Conservation (phyloP, 2,888 invertebrate genomes). For the Scaptomyza polygonia region DNA sequence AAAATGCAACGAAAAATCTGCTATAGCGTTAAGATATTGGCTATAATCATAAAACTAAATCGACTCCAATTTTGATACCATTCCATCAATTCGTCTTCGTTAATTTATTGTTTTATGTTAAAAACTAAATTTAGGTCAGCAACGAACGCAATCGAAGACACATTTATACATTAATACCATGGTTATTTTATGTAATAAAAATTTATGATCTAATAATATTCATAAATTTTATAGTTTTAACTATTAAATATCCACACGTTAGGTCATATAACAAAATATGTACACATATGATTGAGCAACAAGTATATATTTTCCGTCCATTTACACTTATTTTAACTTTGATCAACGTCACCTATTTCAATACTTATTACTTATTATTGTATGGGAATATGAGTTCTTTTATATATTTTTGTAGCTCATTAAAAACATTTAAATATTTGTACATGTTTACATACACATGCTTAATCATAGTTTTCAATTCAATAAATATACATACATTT, state of each 20-base stretch:
- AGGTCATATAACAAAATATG: background rate
- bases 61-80: too few species aligned
- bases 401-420: constrained; percentile 13
- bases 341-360: background rate
- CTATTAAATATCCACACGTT: constrained; percentile 21
- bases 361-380: constrained; percentile 6
- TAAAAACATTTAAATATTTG: constrained; percentile 17
- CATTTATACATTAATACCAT: constrained; percentile 5
- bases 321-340: constrained; percentile 8
- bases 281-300: constrained; percentile 1
- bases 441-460: constrained; percentile 19
- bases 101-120: constrained; percentile 30
- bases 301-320: constrained; percentile 47
- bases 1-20: constrained; percentile 62
- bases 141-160: constrained; percentile 13
- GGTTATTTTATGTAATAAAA: constrained; percentile 9
- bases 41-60: too few species aligned
- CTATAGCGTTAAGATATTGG: constrained; percentile 35
- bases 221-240: constrained; percentile 14
- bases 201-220: constrained; percentile 9
- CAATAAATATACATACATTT: constrained; percentile 38
- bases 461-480: constrained; percentile 18
- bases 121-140: constrained; percentile 21
- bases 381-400: constrained; percentile 3
- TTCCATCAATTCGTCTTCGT: constrained; percentile 16